Percentiles rank a stretch among this genome's conserved stretches.
phyloP scores from a whole-genome alignment of 2,888 invertebrate genomes.

The Teinopalpus imperialis region DNA sequence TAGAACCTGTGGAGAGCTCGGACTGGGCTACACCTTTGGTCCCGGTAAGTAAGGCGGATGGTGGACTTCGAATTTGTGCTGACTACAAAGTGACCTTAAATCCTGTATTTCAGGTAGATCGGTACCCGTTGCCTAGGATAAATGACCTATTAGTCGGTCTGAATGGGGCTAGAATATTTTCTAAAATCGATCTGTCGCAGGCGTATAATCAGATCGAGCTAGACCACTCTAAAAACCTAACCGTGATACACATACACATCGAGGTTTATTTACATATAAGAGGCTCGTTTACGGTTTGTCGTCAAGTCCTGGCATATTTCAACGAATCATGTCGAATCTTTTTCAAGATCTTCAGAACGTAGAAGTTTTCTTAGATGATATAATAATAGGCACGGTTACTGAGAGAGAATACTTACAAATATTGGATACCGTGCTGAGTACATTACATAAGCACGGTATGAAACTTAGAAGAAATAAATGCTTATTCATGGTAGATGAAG shows the following conservation, averaged over 20 bases:
- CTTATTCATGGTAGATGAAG: neutral
- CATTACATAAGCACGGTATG: no score
- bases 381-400: no score
- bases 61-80: constrained; percentile 35
- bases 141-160: neutral
- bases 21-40: constrained; percentile 36
- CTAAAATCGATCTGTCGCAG: neutral
- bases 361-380: no score
- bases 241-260: no score
- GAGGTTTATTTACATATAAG: constrained; percentile 22
- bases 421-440: no score
- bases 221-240: no score
- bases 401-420: no score
- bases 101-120: constrained; percentile 35
- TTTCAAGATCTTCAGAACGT: no score
- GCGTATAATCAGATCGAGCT: no score
- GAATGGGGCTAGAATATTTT: neutral
- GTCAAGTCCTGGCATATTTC: constrained; percentile 31
- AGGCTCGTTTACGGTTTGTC: neutral
- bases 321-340: constrained; percentile 7
- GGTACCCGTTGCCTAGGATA: constrained; percentile 33
- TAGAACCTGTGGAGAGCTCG: constrained; percentile 36
- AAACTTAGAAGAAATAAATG: no score
- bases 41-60: constrained; percentile 33
- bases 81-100: constrained; percentile 38